Percentiles rank a stretch among this genome's conserved stretches.
phyloP scores from a whole-genome alignment of 2,797 vertebrate genomes.

The Anguilla marmorata region DNA sequence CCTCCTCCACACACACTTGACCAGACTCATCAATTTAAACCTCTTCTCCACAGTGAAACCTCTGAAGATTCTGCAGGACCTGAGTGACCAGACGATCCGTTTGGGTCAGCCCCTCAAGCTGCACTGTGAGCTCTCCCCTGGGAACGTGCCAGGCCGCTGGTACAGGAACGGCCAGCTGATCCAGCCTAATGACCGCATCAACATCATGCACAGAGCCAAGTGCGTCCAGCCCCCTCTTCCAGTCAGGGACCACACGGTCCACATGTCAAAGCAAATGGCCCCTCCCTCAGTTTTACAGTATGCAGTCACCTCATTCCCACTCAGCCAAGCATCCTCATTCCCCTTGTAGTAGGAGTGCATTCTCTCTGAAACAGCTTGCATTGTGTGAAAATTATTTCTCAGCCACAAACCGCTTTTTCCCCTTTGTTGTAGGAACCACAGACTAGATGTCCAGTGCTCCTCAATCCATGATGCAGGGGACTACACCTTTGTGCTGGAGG shows the following conservation, averaged over 20 bases:
- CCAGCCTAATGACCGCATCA: slow-evolving; percentile 85
- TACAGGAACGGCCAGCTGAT: slow-evolving; percentile 92
- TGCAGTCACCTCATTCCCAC: not conserved
- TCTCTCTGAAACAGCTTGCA: not conserved
- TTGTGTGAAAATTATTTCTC: not conserved
- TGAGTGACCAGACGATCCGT: slow-evolving; percentile 80
- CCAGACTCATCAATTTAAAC: not conserved
- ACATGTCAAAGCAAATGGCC: not conserved
- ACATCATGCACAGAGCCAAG: slow-evolving; percentile 88
- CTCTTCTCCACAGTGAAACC: slow-evolving; percentile 81
- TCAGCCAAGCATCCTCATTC: not conserved
- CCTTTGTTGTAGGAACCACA: slow-evolving; percentile 78
- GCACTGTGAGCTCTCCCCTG: slow-evolving; percentile 91
- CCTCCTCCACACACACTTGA: not conserved
- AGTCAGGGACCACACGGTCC: not conserved
- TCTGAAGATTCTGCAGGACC: slow-evolving; percentile 85
- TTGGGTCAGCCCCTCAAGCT: slow-evolving; percentile 89
- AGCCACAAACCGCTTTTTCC: not conserved
- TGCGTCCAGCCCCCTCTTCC: slow-evolving; percentile 49
- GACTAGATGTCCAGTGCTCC: slow-evolving; percentile 77
- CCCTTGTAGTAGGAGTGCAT: not conserved
- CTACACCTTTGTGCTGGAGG: slow-evolving; percentile 93
- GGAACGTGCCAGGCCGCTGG: slow-evolving; percentile 90
- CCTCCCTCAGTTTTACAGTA: not conserved
- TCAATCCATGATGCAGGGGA: slow-evolving; percentile 89